A percentile compares a stretch with the other conserved stretches of the same genome.
phyloP scores from a whole-genome alignment of 2,888 invertebrate species.

The Polydrusus tereticollis region DNA sequence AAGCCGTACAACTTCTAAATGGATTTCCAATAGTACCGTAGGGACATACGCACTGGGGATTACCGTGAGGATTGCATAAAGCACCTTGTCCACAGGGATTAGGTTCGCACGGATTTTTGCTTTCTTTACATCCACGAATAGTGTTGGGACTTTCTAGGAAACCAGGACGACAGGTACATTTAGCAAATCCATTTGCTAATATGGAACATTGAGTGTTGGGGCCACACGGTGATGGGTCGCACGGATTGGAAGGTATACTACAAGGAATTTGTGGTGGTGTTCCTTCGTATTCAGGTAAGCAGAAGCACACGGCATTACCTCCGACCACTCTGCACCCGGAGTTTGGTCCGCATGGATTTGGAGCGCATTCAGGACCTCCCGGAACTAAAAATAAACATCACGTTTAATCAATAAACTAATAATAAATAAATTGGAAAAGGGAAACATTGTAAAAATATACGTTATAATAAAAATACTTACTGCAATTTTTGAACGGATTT shows the following conservation, averaged over 20 bases:
- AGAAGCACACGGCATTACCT: conserved; percentile 86
- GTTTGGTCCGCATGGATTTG: conserved; percentile 87
- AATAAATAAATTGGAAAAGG: background rate
- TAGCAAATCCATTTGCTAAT: conserved; percentile 83
- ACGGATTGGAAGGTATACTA: conserved; percentile 81
- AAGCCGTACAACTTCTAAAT: conserved; percentile 79
- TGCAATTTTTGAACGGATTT: conserved; percentile 91
- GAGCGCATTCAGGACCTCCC: conserved; percentile 86
- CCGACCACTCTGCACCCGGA: conserved; percentile 85
- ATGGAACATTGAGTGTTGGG: conserved; percentile 89
- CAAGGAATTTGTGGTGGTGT: conserved; percentile 83
- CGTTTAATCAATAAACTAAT: conserved; percentile 18
- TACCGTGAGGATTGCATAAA: conserved; percentile 82
- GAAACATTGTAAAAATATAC: background rate
- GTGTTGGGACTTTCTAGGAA: conserved; percentile 91
- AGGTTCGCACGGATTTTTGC: conserved; percentile 84
- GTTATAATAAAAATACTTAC: conserved; percentile 73
- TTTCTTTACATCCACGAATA: conserved; percentile 85
- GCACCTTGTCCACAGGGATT: conserved; percentile 86
- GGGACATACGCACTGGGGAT: conserved; percentile 90
- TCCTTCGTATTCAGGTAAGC: conserved; percentile 88
- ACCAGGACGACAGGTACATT: conserved; percentile 88
- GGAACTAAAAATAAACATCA: conserved; percentile 75
- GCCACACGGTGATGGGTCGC: conserved; percentile 88
- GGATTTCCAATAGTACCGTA: conserved; percentile 86